A percentile compares a stretch with the other conserved stretches of the same genome.
phyloP scores from a whole-genome alignment of 1,140 invertebrate genomes.

The Whitmania pigra region DNA sequence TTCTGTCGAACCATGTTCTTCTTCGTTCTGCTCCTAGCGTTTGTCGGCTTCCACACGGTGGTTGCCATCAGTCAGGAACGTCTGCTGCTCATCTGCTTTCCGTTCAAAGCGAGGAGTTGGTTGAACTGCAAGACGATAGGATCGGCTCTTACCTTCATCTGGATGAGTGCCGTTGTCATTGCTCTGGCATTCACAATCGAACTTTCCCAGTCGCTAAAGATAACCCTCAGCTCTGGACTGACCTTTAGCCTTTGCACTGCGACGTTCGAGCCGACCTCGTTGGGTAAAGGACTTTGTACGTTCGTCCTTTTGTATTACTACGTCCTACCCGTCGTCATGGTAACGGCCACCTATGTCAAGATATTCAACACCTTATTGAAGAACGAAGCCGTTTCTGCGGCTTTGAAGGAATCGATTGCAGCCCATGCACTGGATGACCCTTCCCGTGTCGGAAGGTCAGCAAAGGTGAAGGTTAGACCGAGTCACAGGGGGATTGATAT shows the following conservation, averaged over 20 bases:
- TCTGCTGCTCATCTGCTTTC: constrained; percentile 22
- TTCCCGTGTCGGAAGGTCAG: not conserved
- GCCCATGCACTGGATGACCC: not conserved
- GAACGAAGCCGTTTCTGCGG: no score
- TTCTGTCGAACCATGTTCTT: constrained; percentile 2
- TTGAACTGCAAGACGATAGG: not conserved
- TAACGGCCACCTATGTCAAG: constrained; percentile 14
- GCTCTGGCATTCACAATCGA: constrained; percentile 14
- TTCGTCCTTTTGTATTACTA: constrained; percentile 18
- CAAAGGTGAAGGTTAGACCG: not conserved
- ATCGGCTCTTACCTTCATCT: constrained; percentile 13
- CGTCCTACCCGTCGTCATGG: constrained; percentile 10
- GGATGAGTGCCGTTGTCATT: constrained; percentile 9
- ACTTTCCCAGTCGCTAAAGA: not conserved
- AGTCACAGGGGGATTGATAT: not conserved
- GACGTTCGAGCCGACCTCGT: not conserved
- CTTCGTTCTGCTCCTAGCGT: constrained; percentile 14
- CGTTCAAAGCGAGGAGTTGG: constrained; percentile 17
- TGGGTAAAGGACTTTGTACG: not conserved
- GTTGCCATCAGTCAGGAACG: constrained; percentile 24
- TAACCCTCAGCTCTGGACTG: not conserved
- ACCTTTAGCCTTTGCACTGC: constrained; percentile 11
- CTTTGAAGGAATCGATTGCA: no score
- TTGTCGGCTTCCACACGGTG: constrained; percentile 23
- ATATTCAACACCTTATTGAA: constrained; percentile 18